Percentiles rank a stretch among this genome's conserved stretches.
Conservation (phyloP, 2,113 vertebrate species). For the Ellobius talpinus region DNA sequence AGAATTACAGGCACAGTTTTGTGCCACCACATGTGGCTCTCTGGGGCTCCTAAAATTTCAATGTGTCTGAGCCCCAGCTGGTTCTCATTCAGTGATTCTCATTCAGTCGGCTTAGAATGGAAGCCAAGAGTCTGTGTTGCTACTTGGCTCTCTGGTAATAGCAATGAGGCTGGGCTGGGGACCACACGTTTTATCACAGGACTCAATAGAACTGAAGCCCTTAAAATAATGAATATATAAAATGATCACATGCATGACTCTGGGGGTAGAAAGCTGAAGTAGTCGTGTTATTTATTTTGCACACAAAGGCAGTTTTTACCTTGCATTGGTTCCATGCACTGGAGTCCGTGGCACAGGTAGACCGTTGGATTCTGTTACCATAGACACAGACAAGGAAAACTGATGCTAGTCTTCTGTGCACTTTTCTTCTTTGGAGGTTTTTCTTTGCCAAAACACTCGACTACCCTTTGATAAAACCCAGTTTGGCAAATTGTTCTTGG, state of each 20-base stretch:
- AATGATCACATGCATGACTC: conserved; percentile 12
- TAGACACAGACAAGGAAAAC: conserved; percentile 45
- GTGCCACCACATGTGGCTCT: background rate
- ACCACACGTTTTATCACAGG: background rate
- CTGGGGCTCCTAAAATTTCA: background rate
- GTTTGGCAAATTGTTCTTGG: conserved; percentile 51
- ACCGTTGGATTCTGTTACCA: conserved; percentile 8
- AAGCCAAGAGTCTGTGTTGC: background rate
- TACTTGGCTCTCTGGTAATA: background rate
- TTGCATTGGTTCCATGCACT: background rate
- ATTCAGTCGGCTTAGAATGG: background rate
- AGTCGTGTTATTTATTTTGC: conserved; percentile 52
- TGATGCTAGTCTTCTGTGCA: conserved; percentile 49
- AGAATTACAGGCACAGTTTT: no score
- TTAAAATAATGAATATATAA: conserved; percentile 45
- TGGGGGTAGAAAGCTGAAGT: conserved; percentile 9
- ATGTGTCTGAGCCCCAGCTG: background rate
- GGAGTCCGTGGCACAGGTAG: background rate
- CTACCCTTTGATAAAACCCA: conserved; percentile 60
- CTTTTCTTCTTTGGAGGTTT: conserved; percentile 53
- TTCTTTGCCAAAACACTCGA: conserved; percentile 58
- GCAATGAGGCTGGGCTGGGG: background rate
- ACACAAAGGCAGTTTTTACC: conserved; percentile 46
- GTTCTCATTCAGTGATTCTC: conserved; percentile 38
- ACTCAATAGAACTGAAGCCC: background rate